Base-by-base conservation (phyloP, 2,797 vertebrate species). In the Steatocranus sp. region DNA sequence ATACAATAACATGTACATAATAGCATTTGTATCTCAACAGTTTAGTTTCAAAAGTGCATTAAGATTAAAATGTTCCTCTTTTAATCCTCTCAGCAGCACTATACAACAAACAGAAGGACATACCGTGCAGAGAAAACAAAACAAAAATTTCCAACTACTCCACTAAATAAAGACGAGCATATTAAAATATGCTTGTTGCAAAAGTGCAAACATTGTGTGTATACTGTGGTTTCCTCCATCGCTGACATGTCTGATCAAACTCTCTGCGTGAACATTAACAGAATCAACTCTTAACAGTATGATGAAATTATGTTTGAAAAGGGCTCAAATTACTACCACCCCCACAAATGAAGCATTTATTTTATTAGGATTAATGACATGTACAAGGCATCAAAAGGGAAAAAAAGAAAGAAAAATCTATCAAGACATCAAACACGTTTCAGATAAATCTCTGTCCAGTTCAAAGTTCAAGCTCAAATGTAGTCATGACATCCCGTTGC, bases 381-480 rank as follows among this genome's bases (percentile, higher is more conserved):
- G 23, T 2, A 30, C 4, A 48, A 46, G 10, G 41, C 5, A 30
- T 30, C 15, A 30, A 46, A 73, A n/a, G 43, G 43, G 7, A n/a
- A 34, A 54, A 25, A 27, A 17, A 46, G 25, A 53, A 3, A 4
- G 6, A 70, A 11, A 8, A 54, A 30, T 20, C 51, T 10, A 70
- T 12, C n/a, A 30, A 80, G 83, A 83, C 11, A 70, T 54, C 66
- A 86, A 27, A 50, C 43, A 46, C 63, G 23, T 61, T 70, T 58
- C 78, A 80, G 68, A 75, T 78, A 14, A 49, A 46, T 75, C 41
- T 41, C 36, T 61, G 23, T 46, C 76, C 49, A 50, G 97, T 95
- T 99, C 98, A 84, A 99, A 97, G 84, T 96, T 94, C 89, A 99
- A 93, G 97, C 95, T 99, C 98, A 84, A 99, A 99, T 25, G 96